Conservation (phyloP, 2,888 invertebrate species). For the Adelognathus sp. region DNA sequence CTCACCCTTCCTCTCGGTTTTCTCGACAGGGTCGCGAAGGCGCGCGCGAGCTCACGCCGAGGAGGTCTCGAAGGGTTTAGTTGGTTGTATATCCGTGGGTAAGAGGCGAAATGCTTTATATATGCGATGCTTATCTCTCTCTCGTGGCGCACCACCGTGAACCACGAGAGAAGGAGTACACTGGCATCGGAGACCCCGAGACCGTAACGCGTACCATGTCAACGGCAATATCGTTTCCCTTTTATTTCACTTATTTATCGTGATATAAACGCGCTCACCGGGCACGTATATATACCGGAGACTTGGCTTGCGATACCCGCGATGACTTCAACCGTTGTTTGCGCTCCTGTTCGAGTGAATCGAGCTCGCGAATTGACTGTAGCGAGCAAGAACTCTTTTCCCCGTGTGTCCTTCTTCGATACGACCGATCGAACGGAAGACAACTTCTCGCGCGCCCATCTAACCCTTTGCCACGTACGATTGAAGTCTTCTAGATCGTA, state of each 20-base stretch:
- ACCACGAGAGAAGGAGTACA: conserved; percentile 35
- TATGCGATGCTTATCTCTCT: conserved; percentile 66
- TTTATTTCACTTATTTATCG: conserved; percentile 68
- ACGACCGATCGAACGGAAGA: not conserved
- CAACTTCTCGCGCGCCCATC: not conserved
- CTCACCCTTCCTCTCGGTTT: conserved; percentile 44
- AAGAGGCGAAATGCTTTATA: conserved; percentile 62
- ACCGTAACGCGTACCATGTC: conserved; percentile 63
- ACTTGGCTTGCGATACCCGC: not conserved
- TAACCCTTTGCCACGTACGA: not conserved
- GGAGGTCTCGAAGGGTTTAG: conserved; percentile 54
- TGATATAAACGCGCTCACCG: conserved; percentile 60
- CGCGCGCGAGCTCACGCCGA: conserved; percentile 39
- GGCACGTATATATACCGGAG: conserved; percentile 6
- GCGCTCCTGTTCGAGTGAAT: not conserved
- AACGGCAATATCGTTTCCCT: conserved; percentile 66
- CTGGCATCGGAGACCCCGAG: conserved; percentile 41
- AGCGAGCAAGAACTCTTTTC: not conserved
- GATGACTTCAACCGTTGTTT: not conserved
- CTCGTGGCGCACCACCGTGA: conserved; percentile 40
- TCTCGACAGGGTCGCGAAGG: conserved; percentile 44
- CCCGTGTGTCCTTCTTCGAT: not conserved
- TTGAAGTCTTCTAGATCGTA: not conserved
- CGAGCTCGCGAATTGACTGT: not conserved
- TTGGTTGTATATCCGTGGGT: conserved; percentile 49